Evolutionary conservation across 2,113 vertebrate genomes (phyloP), one percentile per base, ranked within the genome.

Genomic region (Chlorodrepanis virens): DNA sequence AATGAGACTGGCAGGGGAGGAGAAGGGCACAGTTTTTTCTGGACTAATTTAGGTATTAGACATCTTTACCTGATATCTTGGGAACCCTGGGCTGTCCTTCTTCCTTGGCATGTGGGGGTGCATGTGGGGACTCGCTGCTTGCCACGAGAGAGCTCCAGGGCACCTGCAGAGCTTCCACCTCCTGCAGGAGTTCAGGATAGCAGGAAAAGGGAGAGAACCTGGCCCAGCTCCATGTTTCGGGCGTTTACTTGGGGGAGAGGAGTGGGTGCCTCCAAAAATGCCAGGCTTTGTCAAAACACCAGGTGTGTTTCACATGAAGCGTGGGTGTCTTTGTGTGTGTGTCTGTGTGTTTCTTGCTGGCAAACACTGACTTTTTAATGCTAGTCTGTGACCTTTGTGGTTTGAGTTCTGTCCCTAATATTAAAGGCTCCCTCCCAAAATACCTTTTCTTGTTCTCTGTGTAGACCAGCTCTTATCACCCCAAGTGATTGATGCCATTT

Each of bases 211-310:
- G 15, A 39, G 27, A 39, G 40, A 44, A 10, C n/a, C 29, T 42
- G 45, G 25, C 12, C 22, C 37, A 31, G 19, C 6, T 42, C 37
- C 0, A 1, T 4, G 33, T n/a, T 83, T 35, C 0, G 3, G 24
- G 6, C 7, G 6, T 63, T 67, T 12, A 0, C 12, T 10, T 3
- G 0, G 20, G 16, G 53, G 37, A 31, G 24, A 82, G 28, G 22
- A n/a, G 24, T 19, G 64, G 31, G 33, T 18, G 18, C 52, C n/a
- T 63, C 47, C 31, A 15, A 63, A 15, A 63, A 57, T 31, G 42
- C 56, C 65, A 75, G 56, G 18, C 31, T 52, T 57, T 7, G 24
- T 56, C 47, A 44, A 28, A 82, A 16, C 2, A 35, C 9, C 35
- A 79, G 40, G 20, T 12, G 12, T 44, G 35, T 40, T 65, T 52